These are phyloP conservation scores for Nerophis lumbriciformis DNA, from an alignment of 2,113 vertebrate genomes.

Conservation along the genomic window DNA sequence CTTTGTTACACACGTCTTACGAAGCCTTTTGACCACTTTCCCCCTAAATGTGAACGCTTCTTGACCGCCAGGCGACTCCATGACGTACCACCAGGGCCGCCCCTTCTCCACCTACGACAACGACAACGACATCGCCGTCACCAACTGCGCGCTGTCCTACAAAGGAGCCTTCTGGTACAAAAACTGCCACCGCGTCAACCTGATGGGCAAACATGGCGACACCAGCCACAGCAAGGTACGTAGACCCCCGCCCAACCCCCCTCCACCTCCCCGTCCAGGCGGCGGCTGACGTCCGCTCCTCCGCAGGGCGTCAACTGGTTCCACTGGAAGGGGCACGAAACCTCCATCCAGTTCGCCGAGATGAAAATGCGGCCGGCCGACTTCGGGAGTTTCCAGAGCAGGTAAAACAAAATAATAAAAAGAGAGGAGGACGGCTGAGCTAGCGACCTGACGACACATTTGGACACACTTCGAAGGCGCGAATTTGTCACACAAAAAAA, in stretches of 20 bases:
- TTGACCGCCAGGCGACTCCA: conserved; percentile 81
- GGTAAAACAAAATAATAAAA: conserved; percentile 82
- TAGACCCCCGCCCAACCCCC: not conserved
- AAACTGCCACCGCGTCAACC: conserved; percentile 94
- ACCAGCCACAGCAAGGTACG: conserved; percentile 90
- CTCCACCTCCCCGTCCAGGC: not conserved
- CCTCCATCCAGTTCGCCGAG: conserved; percentile 91
- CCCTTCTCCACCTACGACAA: conserved; percentile 95
- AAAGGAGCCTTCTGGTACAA: conserved; percentile 98
- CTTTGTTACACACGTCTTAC: too few relatives aligned
- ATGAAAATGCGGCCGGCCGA: conserved; percentile 91
- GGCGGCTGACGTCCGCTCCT: not conserved
- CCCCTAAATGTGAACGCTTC: too few relatives aligned
- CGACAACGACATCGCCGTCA: conserved; percentile 91
- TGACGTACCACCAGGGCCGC: conserved; percentile 89
- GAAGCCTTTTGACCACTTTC: too few relatives aligned
- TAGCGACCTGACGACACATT: too few relatives aligned
- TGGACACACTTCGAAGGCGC: not conserved
- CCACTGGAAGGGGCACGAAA: conserved; percentile 96
- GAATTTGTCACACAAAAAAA: too few relatives aligned
- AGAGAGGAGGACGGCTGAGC: not conserved
- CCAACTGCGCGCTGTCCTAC: conserved; percentile 95
- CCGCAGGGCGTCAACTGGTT: conserved; percentile 96
- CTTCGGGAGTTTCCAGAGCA: conserved; percentile 86
- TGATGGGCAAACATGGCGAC: conserved; percentile 92